A percentile compares a stretch with the other conserved stretches of the same genome.
These are phyloP conservation scores for Pituophis catenifer DNA, from an alignment of 2,113 vertebrate species.

Conservation along the genomic window DNA sequence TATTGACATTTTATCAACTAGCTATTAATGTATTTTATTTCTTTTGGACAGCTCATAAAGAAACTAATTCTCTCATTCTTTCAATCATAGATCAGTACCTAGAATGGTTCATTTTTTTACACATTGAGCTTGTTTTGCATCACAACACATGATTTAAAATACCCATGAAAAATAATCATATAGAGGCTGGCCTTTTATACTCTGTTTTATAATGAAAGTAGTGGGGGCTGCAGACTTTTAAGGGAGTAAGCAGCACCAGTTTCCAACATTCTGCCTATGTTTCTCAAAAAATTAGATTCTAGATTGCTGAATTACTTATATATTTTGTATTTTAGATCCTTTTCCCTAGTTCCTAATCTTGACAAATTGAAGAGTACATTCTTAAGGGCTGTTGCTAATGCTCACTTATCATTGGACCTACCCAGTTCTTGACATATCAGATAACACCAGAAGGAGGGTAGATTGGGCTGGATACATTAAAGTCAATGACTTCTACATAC, in stretches of 20 bases:
- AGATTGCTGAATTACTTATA: neutral
- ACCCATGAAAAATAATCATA: neutral
- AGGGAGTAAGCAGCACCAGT: neutral
- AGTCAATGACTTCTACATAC: neutral
- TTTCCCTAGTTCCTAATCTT: neutral
- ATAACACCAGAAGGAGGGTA: neutral
- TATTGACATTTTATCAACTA: neutral
- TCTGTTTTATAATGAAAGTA: neutral
- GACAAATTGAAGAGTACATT: neutral
- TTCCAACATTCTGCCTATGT: neutral
- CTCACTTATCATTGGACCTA: neutral
- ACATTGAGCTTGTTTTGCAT: neutral
- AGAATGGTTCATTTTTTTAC: neutral
- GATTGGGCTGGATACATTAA: neutral
- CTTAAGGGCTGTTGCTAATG: neutral
- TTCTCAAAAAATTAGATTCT: slow-evolving; percentile 2
- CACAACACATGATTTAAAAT: neutral
- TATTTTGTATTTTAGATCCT: neutral
- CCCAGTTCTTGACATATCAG: neutral
- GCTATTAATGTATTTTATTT: neutral
- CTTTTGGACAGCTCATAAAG: neutral
- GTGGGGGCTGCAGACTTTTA: neutral
- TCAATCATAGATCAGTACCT: neutral
- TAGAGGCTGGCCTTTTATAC: neutral
- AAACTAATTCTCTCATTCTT: neutral